Percentiles rank a stretch among this genome's conserved stretches.
These are phyloP conservation scores for Hoplostethus mediterraneus DNA, from an alignment of 2,797 vertebrate species.

Conservation along the genomic window DNA sequence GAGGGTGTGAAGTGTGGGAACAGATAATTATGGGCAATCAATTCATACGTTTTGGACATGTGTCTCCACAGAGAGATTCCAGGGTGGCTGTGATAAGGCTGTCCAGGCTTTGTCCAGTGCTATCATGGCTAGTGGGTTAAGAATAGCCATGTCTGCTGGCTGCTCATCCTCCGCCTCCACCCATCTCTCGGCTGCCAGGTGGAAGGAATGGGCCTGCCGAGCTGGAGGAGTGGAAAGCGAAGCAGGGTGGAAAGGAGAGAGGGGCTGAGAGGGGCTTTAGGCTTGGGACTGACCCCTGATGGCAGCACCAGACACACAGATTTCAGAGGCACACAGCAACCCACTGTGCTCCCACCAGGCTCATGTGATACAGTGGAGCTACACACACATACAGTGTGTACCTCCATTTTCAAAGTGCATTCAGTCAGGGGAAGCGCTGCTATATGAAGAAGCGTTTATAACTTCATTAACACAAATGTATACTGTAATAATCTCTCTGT, in stretches of 20 bases:
- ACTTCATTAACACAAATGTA: neutral
- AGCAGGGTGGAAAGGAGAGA: neutral
- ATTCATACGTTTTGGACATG: slow-evolving; percentile 60
- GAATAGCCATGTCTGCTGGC: slow-evolving; percentile 55
- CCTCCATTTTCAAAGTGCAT: slow-evolving; percentile 9
- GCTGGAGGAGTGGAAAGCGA: slow-evolving; percentile 12
- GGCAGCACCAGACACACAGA: neutral
- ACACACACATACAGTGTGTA: neutral
- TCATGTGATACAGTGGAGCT: neutral
- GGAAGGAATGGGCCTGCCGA: slow-evolving; percentile 14
- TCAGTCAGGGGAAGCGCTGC: slow-evolving; percentile 2
- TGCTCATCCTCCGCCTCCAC: slow-evolving; percentile 48
- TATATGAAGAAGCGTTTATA: slow-evolving; percentile 1
- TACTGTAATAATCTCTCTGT: neutral
- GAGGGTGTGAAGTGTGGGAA: slow-evolving; percentile 22
- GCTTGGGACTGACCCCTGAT: slow-evolving; percentile 3
- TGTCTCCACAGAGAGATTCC: slow-evolving; percentile 59
- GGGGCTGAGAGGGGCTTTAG: neutral
- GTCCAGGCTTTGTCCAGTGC: slow-evolving; percentile 44
- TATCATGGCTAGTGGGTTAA: slow-evolving; percentile 60
- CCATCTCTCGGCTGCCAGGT: slow-evolving; percentile 39
- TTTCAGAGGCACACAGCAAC: slow-evolving; percentile 7
- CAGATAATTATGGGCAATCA: slow-evolving; percentile 49
- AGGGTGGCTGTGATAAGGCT: slow-evolving; percentile 59
- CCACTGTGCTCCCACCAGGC: neutral